These are phyloP conservation scores for Pantala flavescens DNA, from an alignment of 1,140 invertebrate species.

Conservation along the genomic window DNA sequence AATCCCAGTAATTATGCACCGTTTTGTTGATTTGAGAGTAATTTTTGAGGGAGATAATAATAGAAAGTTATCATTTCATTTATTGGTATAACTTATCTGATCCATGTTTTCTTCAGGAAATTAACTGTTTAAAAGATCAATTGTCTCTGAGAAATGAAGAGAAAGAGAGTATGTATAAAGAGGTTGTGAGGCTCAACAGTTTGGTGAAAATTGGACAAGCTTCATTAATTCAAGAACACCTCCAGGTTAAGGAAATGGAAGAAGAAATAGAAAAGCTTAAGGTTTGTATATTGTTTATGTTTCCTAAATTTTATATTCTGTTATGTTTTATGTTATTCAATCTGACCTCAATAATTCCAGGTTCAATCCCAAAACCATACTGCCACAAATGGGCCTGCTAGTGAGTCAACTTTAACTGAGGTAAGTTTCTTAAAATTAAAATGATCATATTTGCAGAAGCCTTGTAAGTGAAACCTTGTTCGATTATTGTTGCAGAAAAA, in stretches of 20 bases:
- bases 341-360: background rate
- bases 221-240: constrained; percentile 28
- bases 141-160: constrained; percentile 25
- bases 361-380: constrained; percentile 18
- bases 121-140: constrained; percentile 26
- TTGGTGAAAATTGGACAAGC: constrained; percentile 28
- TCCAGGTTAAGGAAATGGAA: constrained; percentile 28
- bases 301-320: background rate
- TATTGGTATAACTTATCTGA: too few relatives aligned
- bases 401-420: constrained; percentile 18
- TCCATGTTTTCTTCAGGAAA: constrained; percentile 28
- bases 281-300: constrained; percentile 25
- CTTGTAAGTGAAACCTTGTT: too few relatives aligned
- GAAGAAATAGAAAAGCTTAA: constrained; percentile 30
- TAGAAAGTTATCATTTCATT: too few relatives aligned
- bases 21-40: too few relatives aligned
- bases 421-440: constrained; percentile 18
- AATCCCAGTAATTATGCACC: too few relatives aligned
- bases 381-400: constrained; percentile 18
- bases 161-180: constrained; percentile 16
- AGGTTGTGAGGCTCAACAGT: constrained; percentile 25
- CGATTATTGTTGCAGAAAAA: too few relatives aligned
- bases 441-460: too few relatives aligned
- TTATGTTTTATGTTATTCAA: background rate
- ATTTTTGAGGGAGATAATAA: too few relatives aligned